These are phyloP conservation scores for Troilus luridus DNA, from an alignment of 2,888 invertebrate genomes.

Conservation along the genomic window DNA sequence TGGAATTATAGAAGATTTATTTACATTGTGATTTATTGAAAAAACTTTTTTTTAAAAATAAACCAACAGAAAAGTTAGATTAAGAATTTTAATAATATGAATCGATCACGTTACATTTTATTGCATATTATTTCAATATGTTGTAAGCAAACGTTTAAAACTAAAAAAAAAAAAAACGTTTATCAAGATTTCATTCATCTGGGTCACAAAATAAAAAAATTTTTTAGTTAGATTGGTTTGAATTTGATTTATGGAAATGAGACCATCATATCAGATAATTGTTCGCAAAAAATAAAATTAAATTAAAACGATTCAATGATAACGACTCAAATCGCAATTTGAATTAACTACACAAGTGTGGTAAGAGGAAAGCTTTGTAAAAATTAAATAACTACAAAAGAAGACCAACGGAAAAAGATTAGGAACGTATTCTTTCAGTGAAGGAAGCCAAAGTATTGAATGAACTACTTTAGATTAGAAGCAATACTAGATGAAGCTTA, in stretches of 20 bases:
- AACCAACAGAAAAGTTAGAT: too few relatives aligned
- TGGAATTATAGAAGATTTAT: too few relatives aligned
- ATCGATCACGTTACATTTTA: too few relatives aligned
- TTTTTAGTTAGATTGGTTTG: too few relatives aligned
- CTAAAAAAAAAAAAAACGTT: neutral
- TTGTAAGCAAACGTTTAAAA: too few relatives aligned
- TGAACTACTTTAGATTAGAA: neutral
- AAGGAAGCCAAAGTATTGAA: neutral
- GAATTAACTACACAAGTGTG: neutral
- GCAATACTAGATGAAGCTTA: neutral
- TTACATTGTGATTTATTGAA: too few relatives aligned
- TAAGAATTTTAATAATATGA: too few relatives aligned
- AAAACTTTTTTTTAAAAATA: too few relatives aligned
- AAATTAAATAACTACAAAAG: neutral
- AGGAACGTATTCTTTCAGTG: neutral
- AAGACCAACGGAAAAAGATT: neutral
- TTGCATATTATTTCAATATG: too few relatives aligned
- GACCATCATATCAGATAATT: neutral
- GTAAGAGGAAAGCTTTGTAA: neutral
- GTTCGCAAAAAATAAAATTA: neutral
- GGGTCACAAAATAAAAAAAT: neutral
- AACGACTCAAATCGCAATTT: neutral
- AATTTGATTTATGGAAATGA: neutral
- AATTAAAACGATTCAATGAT: too few relatives aligned
- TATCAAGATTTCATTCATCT: neutral